Evolutionary conservation across 2,888 invertebrate genomes (phyloP).

Genomic region (Heliconius hortense): DNA sequence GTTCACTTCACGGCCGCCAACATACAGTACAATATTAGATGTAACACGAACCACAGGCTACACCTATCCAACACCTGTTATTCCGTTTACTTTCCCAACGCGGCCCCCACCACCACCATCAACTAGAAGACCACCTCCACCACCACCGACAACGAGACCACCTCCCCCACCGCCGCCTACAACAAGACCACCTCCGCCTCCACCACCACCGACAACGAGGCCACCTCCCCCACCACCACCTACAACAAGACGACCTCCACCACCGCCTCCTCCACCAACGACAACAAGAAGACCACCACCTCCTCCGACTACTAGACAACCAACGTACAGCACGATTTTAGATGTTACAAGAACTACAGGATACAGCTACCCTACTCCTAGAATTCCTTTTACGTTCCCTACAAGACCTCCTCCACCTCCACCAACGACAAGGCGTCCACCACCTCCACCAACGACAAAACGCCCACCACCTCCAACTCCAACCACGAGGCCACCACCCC

Average conservation of each 20-base stretch:
- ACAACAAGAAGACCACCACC: conserved; percentile 34
- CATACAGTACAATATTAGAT: conserved; percentile 18
- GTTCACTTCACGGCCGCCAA: conserved; percentile 23
- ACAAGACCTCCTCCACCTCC: conserved; percentile 29
- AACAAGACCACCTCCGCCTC: conserved; percentile 22
- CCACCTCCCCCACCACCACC: conserved; percentile 21
- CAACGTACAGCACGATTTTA: conserved; percentile 23
- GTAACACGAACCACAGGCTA: conserved; percentile 52
- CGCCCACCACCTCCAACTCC: conserved; percentile 7
- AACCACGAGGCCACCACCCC: conserved; percentile 27
- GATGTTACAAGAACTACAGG: conserved; percentile 49
- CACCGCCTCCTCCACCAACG: conserved; percentile 31
- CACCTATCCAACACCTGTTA: conserved; percentile 51
- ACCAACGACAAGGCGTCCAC: conserved; percentile 24
- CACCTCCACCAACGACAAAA: conserved; percentile 25
- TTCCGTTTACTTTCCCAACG: conserved; percentile 37
- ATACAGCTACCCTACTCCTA: conserved; percentile 54
- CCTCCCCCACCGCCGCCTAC: conserved; percentile 18
- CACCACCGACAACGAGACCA: conserved; percentile 19
- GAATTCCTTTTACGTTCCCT: conserved; percentile 38
- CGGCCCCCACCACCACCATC: conserved; percentile 29
- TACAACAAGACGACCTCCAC: conserved; percentile 15
- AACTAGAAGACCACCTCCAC: conserved; percentile 22
- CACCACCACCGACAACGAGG: conserved; percentile 30
- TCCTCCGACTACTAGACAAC: conserved; percentile 17